A percentile compares a stretch with the other conserved stretches of the same genome.
Conservation (phyloP, 2,113 vertebrate genomes). For the Cebus imitator region DNA sequence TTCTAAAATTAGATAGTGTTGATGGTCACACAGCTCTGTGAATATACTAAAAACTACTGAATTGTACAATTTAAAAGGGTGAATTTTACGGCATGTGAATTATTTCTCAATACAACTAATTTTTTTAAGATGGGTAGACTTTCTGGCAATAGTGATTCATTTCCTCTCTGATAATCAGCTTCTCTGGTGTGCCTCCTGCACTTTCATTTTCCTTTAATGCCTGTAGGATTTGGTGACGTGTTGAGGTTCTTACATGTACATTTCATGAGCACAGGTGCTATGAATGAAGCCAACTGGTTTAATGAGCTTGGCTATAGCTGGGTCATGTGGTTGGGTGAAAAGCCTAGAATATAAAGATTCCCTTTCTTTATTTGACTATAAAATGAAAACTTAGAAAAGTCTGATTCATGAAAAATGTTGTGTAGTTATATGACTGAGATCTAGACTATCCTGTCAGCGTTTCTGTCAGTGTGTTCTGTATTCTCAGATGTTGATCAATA, state of each 20-base stretch:
- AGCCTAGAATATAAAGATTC: not conserved
- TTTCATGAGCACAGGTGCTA: not conserved
- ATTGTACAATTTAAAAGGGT: not conserved
- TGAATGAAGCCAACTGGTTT: not conserved
- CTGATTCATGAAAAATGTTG: not conserved
- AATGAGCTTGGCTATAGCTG: not conserved
- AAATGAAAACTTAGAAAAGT: constrained; percentile 15
- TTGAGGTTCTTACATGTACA: not conserved
- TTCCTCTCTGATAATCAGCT: not conserved
- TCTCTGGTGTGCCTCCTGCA: not conserved
- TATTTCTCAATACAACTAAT: not conserved
- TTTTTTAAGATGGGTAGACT: not conserved
- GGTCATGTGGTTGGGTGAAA: not conserved
- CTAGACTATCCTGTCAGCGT: not conserved
- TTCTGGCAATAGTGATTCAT: not conserved
- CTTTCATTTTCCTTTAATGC: not conserved
- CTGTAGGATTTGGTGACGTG: not conserved
- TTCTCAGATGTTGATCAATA: not conserved
- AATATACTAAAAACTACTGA: constrained; percentile 34
- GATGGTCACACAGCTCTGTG: not conserved
- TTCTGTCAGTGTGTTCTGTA: not conserved
- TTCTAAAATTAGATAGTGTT: not conserved
- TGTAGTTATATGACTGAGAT: not conserved
- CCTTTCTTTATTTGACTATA: constrained; percentile 20
- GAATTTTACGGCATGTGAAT: not conserved